These are phyloP conservation scores for Lonchura striata DNA, from an alignment of 2,113 vertebrate genomes.

Conservation along the genomic window DNA sequence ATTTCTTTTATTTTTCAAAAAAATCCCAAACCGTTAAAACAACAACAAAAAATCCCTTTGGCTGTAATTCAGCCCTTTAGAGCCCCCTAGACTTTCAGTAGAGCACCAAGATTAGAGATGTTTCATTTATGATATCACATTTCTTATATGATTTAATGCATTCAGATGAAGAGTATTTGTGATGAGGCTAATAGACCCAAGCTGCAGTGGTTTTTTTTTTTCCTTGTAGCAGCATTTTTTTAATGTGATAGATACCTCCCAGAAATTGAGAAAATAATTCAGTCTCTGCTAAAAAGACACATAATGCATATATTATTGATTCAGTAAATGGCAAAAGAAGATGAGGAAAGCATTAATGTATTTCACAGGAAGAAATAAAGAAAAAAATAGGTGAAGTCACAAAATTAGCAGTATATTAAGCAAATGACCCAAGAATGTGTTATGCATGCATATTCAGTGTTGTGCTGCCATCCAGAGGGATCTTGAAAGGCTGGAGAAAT, in stretches of 20 bases:
- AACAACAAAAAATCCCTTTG: neutral
- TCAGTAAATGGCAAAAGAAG: neutral
- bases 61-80: neutral
- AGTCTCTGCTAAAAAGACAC: neutral
- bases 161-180: neutral
- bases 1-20: neutral
- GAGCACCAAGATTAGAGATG: neutral
- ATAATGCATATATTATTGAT: neutral
- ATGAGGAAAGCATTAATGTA: neutral
- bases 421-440: neutral
- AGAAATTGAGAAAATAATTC: neutral
- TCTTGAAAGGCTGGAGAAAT: neutral
- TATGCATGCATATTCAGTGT: neutral
- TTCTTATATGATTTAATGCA: neutral
- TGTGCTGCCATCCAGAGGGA: neutral
- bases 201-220: neutral
- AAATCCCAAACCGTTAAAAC: neutral
- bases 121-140: neutral
- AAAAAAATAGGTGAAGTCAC: neutral
- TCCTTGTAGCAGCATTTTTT: neutral
- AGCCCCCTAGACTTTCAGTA: neutral
- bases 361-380: neutral
- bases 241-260: neutral
- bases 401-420: neutral
- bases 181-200: neutral